These are phyloP conservation scores for Orchesella flavescens DNA, from an alignment of 2,888 invertebrate species.

Conservation along the genomic window DNA sequence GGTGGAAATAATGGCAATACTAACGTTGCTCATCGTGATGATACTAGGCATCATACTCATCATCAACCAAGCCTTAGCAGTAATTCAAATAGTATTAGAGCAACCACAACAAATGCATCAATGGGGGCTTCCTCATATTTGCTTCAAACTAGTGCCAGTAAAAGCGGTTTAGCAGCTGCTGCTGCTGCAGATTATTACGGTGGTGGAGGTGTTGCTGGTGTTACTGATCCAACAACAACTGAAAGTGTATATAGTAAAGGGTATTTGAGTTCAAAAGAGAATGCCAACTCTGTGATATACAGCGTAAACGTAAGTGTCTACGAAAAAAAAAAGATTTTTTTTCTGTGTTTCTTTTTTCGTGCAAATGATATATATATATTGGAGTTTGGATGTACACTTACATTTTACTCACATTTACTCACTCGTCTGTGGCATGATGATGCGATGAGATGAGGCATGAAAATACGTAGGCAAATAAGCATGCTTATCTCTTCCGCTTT, in stretches of 20 bases:
- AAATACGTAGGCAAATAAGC: neutral
- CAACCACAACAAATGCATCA: slow-evolving; percentile 40
- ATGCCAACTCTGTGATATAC: slow-evolving; percentile 70
- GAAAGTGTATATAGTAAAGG: slow-evolving; percentile 49
- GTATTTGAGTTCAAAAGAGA: slow-evolving; percentile 63
- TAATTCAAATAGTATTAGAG: slow-evolving; percentile 47
- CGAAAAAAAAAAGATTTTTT: slow-evolving; percentile 19
- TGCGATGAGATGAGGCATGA: slow-evolving; percentile 19
- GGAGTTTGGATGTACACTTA: neutral
- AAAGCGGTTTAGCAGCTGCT: slow-evolving; percentile 40
- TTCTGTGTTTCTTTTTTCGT: slow-evolving; percentile 13
- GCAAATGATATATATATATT: slow-evolving; percentile 8
- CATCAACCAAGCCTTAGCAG: slow-evolving; percentile 3
- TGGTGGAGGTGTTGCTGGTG: slow-evolving; percentile 37
- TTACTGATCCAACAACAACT: slow-evolving; percentile 15
- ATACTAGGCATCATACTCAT: slow-evolving; percentile 1
- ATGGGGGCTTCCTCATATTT: slow-evolving; percentile 31
- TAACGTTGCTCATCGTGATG: neutral
- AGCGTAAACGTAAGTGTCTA: slow-evolving; percentile 68
- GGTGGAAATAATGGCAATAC: slow-evolving; percentile 32
- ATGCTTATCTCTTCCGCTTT: too few relatives aligned
- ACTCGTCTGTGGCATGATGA: neutral
- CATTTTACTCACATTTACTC: neutral
- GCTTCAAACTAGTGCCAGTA: slow-evolving; percentile 55
- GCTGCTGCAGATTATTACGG: slow-evolving; percentile 54